Evolutionary conservation across 2,797 vertebrate species (phyloP), one percentile per base, ranked within the genome.

Genomic region (Lithobates pipiens): DNA sequence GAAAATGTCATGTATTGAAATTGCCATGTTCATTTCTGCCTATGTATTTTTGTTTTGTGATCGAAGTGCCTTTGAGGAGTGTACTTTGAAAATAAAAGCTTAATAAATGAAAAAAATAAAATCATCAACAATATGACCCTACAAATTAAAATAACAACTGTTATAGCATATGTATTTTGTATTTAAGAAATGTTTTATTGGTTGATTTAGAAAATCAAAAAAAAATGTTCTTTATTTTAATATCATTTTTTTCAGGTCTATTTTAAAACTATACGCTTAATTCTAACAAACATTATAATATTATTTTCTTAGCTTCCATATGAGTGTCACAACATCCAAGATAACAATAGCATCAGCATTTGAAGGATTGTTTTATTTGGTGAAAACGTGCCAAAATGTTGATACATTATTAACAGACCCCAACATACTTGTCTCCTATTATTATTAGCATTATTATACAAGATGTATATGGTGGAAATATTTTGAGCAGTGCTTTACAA

Each of bases 21-120:
- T 83, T 84, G 76, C 81, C 76, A 80, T 87, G 77, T 83, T 87
- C 34, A 83, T 87, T 87, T 83, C 71, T 84, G 69, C 81, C 86
- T 87, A 79, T 87, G 86, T 87, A 87, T 76, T 83, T 87, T 87
- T 87, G 86, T 87, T 87, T 87, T 87, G 86, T 87, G 86, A 87
- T 87, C 81, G 81, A 87, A 87, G 86, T 87, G 86, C 86, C 86
- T 87, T 87, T 87, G 81, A 87, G 86, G 86, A 87, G 86, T 87
- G 86, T 87, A 87, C 86, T 87, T 87, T 87, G 86, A 87, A 87
- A 87, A 83, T 87, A 83, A 87, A 83, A 79, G 57, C 76, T 87
- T 84, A 87, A 87, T 87, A 87, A 87, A 87, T 74, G 76, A 42
- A 79, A 73, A 69, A 79, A 83, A 86, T 71, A 74, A 63, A 25